phyloP scores from a whole-genome alignment of 2,888 invertebrate genomes.

The Prosopocoilus inquinatus region DNA sequence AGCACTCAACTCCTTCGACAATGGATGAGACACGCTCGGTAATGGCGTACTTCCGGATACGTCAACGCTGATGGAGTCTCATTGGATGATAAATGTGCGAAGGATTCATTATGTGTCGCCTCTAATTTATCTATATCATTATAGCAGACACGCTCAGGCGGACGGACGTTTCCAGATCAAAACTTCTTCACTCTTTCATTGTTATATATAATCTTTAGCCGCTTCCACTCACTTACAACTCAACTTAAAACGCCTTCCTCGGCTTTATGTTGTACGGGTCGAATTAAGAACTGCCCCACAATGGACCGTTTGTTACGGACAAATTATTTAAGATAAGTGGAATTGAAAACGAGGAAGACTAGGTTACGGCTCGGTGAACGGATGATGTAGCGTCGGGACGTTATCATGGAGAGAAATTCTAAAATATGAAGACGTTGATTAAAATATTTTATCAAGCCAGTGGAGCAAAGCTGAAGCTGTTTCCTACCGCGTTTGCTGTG shows the following conservation, averaged over 20 bases:
- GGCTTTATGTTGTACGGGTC: too few species aligned
- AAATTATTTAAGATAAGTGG: not conserved
- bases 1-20: conserved; percentile 34
- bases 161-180: not conserved
- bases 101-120: conserved; percentile 44
- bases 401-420: conserved; percentile 23
- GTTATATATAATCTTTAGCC: not conserved
- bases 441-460: conserved; percentile 45
- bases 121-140: conserved; percentile 34
- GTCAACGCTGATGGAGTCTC: conserved; percentile 45
- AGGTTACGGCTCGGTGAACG: not conserved
- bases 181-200: conserved; percentile 2
- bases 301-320: too few species aligned
- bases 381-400: not conserved
- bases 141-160: conserved; percentile 15
- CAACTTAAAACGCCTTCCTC: too few species aligned
- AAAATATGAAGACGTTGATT: conserved; percentile 43
- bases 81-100: conserved; percentile 48
- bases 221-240: too few species aligned
- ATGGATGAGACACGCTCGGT: conserved; percentile 45
- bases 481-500: conserved; percentile 31
- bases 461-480: conserved; percentile 37
- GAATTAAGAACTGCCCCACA: too few species aligned
- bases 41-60: conserved; percentile 48
- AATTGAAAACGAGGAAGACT: not conserved